Base-by-base conservation (phyloP, 2,888 invertebrate species). In the Metellina segmentata region DNA sequence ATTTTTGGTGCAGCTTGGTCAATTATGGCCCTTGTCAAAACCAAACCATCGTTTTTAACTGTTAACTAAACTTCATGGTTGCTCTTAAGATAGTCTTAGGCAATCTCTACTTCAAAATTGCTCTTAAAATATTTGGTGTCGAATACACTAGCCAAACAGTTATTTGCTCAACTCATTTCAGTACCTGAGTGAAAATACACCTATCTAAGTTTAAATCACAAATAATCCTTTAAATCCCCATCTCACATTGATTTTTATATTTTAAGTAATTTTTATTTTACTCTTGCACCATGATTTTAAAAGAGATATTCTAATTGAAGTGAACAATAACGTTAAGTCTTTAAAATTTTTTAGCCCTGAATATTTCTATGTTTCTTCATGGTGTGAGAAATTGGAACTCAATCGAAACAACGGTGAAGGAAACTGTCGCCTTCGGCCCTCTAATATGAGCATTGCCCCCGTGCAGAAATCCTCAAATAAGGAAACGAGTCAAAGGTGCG, bases 341-440 rank as follows among this genome's bases (percentile, higher is more conserved):
- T 49, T 52, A 11, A 53, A 79, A 79, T 52, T 71, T 81, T 82
- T 81, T 89, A 89, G 88, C 88, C 88, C 88, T 49, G 89, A 81
- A 70, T 75, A 82, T 82, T 89, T 77, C 81, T 89, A 89, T 16
- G 89, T 89, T 49, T 53, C 89, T 13, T 70, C 89, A 34, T 89
- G 89, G 89, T 89, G 81, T 75, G 89, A 82, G 8, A 89, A 89
- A 82, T 70, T 82, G 77, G 89, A 89, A 61, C 75, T 72, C n/a
- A 70, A 71, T 51, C 61, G 70, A 51, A 89, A 82, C 69, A 81
- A 61, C 13, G 8, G 52, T 53, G 81, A 53, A 51, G 89, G 81
- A 89, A 89, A 89, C 20, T 61, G 69, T 74, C 81, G 19, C 6
- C 53, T 49, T 51, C 20, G 70, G 51, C 75, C 75, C 9, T 49